phyloP scores from a whole-genome alignment of 1,140 invertebrate species.

The Holotrichia oblita region DNA sequence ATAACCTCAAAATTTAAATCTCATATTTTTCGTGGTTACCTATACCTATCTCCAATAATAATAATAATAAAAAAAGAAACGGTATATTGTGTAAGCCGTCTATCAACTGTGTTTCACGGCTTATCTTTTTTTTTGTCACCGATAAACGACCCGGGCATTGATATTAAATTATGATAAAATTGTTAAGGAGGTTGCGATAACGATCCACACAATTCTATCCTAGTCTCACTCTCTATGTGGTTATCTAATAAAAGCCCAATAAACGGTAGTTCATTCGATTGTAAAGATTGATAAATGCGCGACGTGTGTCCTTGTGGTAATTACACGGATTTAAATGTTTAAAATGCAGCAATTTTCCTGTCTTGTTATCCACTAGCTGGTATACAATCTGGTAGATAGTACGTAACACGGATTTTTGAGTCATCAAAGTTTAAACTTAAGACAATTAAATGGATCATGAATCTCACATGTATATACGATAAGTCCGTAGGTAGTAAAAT shows the following conservation, averaged over 20 bases:
- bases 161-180: slow-evolving; percentile 22
- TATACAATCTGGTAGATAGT: too few relatives aligned
- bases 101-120: neutral
- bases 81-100: neutral
- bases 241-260: slow-evolving; percentile 6
- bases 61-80: neutral
- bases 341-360: too few relatives aligned
- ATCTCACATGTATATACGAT: too few relatives aligned
- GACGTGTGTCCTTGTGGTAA: too few relatives aligned
- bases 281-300: neutral
- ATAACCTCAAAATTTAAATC: too few relatives aligned
- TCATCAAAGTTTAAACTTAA: too few relatives aligned
- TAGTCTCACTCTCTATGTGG: too few relatives aligned
- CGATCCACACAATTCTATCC: neutral
- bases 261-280: slow-evolving; percentile 24
- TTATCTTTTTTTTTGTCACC: neutral
- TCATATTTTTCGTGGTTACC: neutral
- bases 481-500: too few relatives aligned
- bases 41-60: neutral
- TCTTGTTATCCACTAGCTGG: too few relatives aligned
- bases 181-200: slow-evolving; percentile 11
- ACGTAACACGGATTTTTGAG: too few relatives aligned
- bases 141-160: neutral
- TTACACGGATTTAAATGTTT: too few relatives aligned
- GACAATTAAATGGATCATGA: too few relatives aligned